Percentiles rank a stretch among this genome's conserved stretches.
phyloP scores from a whole-genome alignment of 2,888 invertebrate genomes.

The Noctua janthina region DNA sequence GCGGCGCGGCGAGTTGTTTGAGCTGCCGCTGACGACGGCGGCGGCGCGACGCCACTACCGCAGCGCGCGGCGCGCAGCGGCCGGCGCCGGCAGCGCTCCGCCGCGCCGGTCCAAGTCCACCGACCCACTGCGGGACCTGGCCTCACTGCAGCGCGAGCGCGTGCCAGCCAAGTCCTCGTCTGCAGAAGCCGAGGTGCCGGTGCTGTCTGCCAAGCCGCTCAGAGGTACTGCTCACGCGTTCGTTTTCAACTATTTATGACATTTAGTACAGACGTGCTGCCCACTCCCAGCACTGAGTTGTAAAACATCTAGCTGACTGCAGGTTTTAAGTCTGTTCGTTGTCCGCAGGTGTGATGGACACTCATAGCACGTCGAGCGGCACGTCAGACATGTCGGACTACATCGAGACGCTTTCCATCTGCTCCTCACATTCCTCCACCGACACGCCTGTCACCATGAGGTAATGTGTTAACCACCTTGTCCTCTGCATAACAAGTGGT shows the following conservation, averaged over 20 bases:
- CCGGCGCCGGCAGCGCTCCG: conserved; percentile 90
- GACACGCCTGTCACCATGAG: conserved; percentile 92
- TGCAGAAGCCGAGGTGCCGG: conserved; percentile 94
- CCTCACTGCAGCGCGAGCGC: conserved; percentile 90
- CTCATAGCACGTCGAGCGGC: conserved; percentile 95
- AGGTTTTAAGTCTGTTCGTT: not conserved
- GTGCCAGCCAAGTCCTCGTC: conserved; percentile 93
- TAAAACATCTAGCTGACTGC: not conserved
- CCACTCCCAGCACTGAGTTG: not conserved
- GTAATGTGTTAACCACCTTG: conserved; percentile 67
- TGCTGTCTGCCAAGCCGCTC: conserved; percentile 90
- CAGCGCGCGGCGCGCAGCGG: conserved; percentile 89
- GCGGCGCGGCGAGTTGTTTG: conserved; percentile 89
- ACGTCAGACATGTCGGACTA: conserved; percentile 97
- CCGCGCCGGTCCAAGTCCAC: conserved; percentile 93
- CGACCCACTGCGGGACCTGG: conserved; percentile 90
- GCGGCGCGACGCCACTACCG: conserved; percentile 89
- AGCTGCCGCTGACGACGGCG: conserved; percentile 90
- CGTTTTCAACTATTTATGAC: not conserved
- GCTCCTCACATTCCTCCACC: conserved; percentile 95
- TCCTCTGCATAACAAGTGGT: not conserved
- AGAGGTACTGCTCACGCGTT: conserved; percentile 79
- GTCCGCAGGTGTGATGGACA: conserved; percentile 88
- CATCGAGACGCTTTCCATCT: conserved; percentile 95
- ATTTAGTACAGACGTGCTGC: not conserved